phyloP scores from a whole-genome alignment of 1,140 invertebrate species.

The Drosophila pseudoananassae region DNA sequence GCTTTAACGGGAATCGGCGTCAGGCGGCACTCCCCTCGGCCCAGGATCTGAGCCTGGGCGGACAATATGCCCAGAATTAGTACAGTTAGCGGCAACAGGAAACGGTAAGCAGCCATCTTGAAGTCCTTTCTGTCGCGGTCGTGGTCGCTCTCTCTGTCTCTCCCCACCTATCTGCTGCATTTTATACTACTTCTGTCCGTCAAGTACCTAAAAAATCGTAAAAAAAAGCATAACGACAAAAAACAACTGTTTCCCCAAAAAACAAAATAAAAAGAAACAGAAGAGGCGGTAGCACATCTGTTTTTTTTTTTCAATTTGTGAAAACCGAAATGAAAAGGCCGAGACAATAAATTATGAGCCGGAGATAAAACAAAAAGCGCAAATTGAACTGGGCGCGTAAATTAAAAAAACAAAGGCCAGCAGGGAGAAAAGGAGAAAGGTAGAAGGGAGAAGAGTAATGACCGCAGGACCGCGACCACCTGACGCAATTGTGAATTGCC shows the following conservation, averaged over 20 bases:
- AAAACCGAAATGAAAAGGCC: slow-evolving; percentile 24
- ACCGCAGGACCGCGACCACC: slow-evolving; percentile 58
- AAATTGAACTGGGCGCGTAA: slow-evolving; percentile 69
- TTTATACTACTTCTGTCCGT: not conserved
- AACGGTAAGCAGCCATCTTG: slow-evolving; percentile 2
- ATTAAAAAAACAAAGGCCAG: slow-evolving; percentile 43
- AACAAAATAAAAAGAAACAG: slow-evolving; percentile 10
- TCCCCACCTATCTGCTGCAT: not conserved
- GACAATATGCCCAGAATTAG: too few species aligned
- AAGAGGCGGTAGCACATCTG: slow-evolving; percentile 15
- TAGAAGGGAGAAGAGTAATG: slow-evolving; percentile 38
- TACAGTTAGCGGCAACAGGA: not conserved
- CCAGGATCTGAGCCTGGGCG: slow-evolving; percentile 15
- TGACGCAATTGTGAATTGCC: slow-evolving; percentile 38
- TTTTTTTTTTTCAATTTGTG: slow-evolving; percentile 45
- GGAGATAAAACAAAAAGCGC: slow-evolving; percentile 64
- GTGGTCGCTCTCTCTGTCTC: not conserved
- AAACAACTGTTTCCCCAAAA: slow-evolving; percentile 8
- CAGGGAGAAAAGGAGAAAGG: not conserved
- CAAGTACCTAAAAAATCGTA: not conserved
- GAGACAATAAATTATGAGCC: slow-evolving; percentile 66
- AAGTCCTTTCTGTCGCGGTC: not conserved
- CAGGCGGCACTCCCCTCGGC: slow-evolving; percentile 17
- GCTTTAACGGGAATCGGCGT: slow-evolving; percentile 1
- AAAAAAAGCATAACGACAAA: not conserved